Conservation (phyloP, 2,888 invertebrate genomes). For the Sipunculus nudus region DNA sequence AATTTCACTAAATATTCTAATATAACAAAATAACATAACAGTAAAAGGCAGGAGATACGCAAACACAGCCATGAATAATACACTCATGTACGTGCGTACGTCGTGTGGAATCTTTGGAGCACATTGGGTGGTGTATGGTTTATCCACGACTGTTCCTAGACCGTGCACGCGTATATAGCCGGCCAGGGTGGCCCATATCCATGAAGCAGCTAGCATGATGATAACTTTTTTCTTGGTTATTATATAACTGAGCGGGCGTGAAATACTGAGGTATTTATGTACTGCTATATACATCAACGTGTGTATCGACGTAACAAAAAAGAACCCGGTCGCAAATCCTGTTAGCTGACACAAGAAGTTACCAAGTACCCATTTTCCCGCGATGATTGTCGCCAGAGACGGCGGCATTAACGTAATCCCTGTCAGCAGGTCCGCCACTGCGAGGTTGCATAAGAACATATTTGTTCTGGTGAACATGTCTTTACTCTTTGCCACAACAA, state of each 20-base stretch:
- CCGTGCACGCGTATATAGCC: conserved; percentile 63
- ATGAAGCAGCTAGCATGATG: conserved; percentile 64
- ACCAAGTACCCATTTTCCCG: conserved; percentile 65
- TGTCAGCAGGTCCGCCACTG: conserved; percentile 66
- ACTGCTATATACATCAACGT: conserved; percentile 68
- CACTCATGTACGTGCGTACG: conserved; percentile 51
- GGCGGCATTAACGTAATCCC: conserved; percentile 66
- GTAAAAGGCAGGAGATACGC: conserved; percentile 61
- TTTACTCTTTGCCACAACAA: conserved; percentile 64
- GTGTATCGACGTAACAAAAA: conserved; percentile 67
- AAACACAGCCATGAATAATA: conserved; percentile 59
- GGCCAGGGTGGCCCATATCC: conserved; percentile 66
- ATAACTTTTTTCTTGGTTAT: conserved; percentile 62
- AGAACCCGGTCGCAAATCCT: conserved; percentile 66
- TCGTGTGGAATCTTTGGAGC: conserved; percentile 63
- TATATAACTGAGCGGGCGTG: conserved; percentile 63
- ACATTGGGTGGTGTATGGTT: conserved; percentile 65
- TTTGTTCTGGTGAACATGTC: conserved; percentile 69
- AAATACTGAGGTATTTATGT: conserved; percentile 67
- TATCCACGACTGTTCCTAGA: conserved; percentile 56
- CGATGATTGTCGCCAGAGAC: conserved; percentile 64
- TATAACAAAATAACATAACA: conserved; percentile 66
- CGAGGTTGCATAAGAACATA: conserved; percentile 67
- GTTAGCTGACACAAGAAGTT: conserved; percentile 63
- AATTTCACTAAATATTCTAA: conserved; percentile 65